Base-by-base conservation (phyloP, 2,113 vertebrate genomes). In the Erythrocercus mccallii region DNA sequence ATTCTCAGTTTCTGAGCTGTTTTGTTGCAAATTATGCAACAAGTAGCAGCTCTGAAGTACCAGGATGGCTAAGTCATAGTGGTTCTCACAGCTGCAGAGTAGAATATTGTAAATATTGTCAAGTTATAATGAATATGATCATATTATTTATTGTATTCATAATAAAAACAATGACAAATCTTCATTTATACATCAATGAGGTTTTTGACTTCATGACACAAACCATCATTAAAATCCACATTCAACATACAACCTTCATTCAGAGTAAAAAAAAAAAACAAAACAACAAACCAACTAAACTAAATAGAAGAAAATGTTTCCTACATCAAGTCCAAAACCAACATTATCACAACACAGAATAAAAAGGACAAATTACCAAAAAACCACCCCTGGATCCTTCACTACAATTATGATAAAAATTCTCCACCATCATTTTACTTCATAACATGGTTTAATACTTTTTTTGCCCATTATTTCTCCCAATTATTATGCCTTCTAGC, bases 221-320 rank as follows among this genome's bases (percentile, higher is more conserved):
- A n/a, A 38, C 23, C 12, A 47, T 28, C n/a, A 33, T 28, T 64
- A 73, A 47, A 72, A 73, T 73, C n/a, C 12, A 54, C n/a, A 64
- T 33, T 47, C n/a, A 47, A 56, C 4, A 38, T 19, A 33, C 6
- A 64, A 14, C 45, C 22, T 73, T 47, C 38, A 54, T 40, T 64
- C 19, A 38, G 23, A 64, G 35, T 5, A 25, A 64, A 9, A 65
- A 62, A 27, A 25, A 64, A 9, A 65, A 62, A 27, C 35, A 21
- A 27, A 0, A 0, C 7, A n/a, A n/a, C n/a, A n/a, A n/a, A n/a
- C 7, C 15, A 38, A 22, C 28, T 54, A 54, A 54, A 38, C 40
- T 10, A 38, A 62, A 62, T 21, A 72, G 28, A 64, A 83, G 4
- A 30, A 64, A 18, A 45, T 9, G 9, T 64, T 53, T 37, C n/a